Evolutionary conservation across 2,797 vertebrate genomes (phyloP).

Genomic region (Tarsius wallacei): DNA sequence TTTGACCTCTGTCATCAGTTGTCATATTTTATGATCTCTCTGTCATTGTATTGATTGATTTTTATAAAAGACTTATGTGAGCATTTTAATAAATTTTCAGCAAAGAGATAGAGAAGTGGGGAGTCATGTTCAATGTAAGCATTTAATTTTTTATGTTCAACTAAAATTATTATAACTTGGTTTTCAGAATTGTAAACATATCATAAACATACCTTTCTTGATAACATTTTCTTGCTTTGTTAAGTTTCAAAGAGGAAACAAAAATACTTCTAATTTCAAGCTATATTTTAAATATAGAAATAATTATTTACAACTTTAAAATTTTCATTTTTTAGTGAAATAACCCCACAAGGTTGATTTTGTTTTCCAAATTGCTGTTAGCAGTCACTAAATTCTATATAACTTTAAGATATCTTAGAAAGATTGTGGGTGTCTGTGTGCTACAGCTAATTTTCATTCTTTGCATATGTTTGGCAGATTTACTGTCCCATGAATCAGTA

Average conservation of each 20-base stretch:
- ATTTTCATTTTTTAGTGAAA: constrained; percentile 20
- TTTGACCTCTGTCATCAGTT: not conserved
- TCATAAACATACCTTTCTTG: not conserved
- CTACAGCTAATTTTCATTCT: constrained; percentile 31
- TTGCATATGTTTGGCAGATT: constrained; percentile 59
- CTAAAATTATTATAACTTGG: not conserved
- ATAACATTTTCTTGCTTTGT: not conserved
- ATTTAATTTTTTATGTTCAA: not conserved
- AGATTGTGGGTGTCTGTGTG: not conserved
- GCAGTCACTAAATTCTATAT: constrained; percentile 24
- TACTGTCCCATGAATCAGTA: constrained; percentile 54
- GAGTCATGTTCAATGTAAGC: not conserved
- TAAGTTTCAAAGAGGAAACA: constrained; percentile 22
- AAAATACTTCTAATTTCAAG: not conserved
- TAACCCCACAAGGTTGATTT: not conserved
- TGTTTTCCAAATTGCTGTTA: constrained; percentile 56
- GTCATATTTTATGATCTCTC: not conserved
- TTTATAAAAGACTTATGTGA: not conserved
- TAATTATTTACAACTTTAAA: not conserved
- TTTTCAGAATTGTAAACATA: constrained; percentile 5
- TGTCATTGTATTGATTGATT: not conserved
- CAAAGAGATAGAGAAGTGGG: not conserved
- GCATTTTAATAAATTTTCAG: not conserved
- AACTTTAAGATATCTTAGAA: constrained; percentile 46
- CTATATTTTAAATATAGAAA: not conserved